Evolutionary conservation across 2,797 vertebrate genomes (phyloP).

Genomic region (Anas capensis): DNA sequence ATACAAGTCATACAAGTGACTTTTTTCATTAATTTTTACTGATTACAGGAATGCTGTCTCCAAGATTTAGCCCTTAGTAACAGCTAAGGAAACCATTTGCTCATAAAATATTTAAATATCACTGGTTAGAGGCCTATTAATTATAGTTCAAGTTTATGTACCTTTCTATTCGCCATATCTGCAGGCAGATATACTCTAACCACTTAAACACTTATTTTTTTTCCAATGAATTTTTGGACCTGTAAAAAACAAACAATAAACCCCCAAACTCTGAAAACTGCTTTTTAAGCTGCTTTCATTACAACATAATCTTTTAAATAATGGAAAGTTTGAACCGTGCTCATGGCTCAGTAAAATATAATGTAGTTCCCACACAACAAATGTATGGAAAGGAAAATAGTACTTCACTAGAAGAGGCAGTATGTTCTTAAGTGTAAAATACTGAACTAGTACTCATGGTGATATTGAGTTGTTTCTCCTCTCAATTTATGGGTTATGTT

Average conservation of each 20-base stretch:
- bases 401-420: not conserved
- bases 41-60: not conserved
- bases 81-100: not conserved
- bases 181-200: not conserved
- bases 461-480: not conserved
- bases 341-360: not conserved
- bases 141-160: not conserved
- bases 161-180: not conserved
- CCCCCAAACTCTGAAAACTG: accelerated
- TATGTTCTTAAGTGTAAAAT: not conserved
- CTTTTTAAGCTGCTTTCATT: not conserved
- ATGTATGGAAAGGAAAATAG: not conserved
- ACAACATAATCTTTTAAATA: not conserved
- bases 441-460: not conserved
- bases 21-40: not conserved
- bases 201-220: accelerated
- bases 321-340: not conserved
- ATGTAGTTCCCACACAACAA: not conserved
- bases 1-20: not conserved
- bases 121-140: not conserved
- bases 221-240: not conserved
- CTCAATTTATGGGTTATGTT: not conserved
- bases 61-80: not conserved
- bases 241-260: not conserved
- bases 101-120: not conserved